phyloP scores from a whole-genome alignment of 2,797 vertebrate species.

The Graptemys geographica region DNA sequence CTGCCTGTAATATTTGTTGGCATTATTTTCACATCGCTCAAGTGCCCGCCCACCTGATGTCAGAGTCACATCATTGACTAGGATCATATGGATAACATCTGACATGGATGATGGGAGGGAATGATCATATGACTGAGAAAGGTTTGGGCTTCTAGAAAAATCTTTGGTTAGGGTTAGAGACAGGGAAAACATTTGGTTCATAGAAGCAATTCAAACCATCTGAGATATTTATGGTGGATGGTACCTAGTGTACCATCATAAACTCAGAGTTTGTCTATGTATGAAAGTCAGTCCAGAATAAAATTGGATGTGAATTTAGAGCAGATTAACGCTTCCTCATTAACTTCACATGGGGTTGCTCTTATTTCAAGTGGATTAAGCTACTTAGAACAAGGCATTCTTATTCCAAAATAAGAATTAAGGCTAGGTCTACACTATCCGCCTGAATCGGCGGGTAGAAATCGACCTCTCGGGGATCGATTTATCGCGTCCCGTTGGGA shows the following conservation, averaged over 20 bases:
- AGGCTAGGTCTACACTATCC: too few species aligned
- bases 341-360: not conserved
- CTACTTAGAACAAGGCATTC: not conserved
- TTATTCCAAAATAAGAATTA: not conserved
- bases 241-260: not conserved
- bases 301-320: not conserved
- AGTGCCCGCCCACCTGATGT: not conserved
- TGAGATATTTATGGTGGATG: not conserved
- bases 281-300: not conserved
- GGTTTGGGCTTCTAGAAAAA: not conserved
- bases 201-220: not conserved
- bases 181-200: rapidly evolving
- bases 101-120: not conserved
- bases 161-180: not conserved
- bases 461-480: too few species aligned
- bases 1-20: not conserved
- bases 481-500: too few species aligned
- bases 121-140: not conserved
- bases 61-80: rapidly evolving
- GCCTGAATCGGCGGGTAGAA: too few species aligned
- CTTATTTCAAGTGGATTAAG: not conserved
- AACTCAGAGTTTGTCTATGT: not conserved
- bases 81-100: not conserved
- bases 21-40: not conserved
- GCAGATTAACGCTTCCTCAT: not conserved